A percentile compares a stretch with the other conserved stretches of the same genome.
Evolutionary conservation across 2,797 vertebrate genomes (phyloP).

Genomic region (Pagetopsis macropterus): DNA sequence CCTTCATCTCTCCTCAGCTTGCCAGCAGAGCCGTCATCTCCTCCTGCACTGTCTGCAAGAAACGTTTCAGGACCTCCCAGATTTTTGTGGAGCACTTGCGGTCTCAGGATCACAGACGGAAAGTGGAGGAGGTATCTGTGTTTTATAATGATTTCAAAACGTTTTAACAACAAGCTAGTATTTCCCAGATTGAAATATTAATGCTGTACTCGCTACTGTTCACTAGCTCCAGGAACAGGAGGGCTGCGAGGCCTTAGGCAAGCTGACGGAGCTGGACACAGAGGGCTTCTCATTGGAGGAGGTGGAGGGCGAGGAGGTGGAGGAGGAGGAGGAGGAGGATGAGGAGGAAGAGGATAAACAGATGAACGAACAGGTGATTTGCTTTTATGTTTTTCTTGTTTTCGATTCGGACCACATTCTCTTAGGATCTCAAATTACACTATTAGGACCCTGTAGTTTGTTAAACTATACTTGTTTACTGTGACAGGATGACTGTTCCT

Average conservation of each 20-base stretch:
- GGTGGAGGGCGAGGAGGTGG: constrained; percentile 80
- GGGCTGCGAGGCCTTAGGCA: constrained; percentile 84
- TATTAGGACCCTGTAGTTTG: neutral
- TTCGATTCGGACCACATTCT: constrained; percentile 1
- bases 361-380: constrained; percentile 63
- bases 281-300: constrained; percentile 89
- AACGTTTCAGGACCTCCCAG: constrained; percentile 91
- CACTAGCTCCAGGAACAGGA: constrained; percentile 76
- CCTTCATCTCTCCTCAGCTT: constrained; percentile 77
- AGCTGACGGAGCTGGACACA: constrained; percentile 87
- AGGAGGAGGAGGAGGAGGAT: constrained; percentile 54
- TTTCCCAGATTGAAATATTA: neutral
- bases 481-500: constrained; percentile 72
- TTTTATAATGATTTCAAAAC: neutral
- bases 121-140: constrained; percentile 85
- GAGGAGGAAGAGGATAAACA: constrained; percentile 74
- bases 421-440: neutral
- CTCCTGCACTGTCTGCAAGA: constrained; percentile 92
- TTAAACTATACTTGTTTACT: neutral
- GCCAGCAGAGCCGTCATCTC: constrained; percentile 87
- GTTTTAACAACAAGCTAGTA: neutral
- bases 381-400: neutral
- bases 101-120: constrained; percentile 90
- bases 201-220: constrained; percentile 4
- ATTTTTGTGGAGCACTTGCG: constrained; percentile 96